Evolutionary conservation across 2,888 invertebrate genomes (phyloP).

Genomic region (Allolobophora icterica): DNA sequence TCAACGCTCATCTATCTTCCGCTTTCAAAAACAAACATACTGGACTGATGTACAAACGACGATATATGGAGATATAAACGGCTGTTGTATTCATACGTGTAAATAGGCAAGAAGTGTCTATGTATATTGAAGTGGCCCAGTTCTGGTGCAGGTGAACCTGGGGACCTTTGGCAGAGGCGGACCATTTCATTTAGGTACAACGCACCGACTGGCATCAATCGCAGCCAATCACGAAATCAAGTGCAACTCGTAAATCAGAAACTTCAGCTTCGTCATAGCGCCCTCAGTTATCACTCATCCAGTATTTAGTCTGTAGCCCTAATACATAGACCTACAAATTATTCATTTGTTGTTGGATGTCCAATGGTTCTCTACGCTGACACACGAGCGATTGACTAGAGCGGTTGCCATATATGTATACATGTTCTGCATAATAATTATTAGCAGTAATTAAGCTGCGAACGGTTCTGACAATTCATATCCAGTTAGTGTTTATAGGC

Average conservation of each 20-base stretch:
- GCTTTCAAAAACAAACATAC: not conserved
- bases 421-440: too few species aligned
- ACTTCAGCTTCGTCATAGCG: not conserved
- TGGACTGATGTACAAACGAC: not conserved
- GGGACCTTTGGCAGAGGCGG: not conserved
- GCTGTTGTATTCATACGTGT: not conserved
- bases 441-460: too few species aligned
- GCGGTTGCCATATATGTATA: too few species aligned
- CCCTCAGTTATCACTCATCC: not conserved
- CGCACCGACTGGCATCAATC: not conserved
- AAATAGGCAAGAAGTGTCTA: not conserved
- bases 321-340: too few species aligned
- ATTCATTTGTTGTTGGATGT: not conserved
- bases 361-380: not conserved
- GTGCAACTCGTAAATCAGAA: not conserved
- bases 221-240: not conserved
- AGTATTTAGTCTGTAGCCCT: not conserved
- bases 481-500: too few species aligned
- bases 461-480: too few species aligned
- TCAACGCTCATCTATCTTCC: slow-evolving; percentile 1
- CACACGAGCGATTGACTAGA: not conserved
- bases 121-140: not conserved
- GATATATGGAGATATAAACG: not conserved
- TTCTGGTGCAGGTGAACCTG: not conserved
- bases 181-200: not conserved